phyloP scores from a whole-genome alignment of 2,113 vertebrate species.

The Coptodon rendalli region DNA sequence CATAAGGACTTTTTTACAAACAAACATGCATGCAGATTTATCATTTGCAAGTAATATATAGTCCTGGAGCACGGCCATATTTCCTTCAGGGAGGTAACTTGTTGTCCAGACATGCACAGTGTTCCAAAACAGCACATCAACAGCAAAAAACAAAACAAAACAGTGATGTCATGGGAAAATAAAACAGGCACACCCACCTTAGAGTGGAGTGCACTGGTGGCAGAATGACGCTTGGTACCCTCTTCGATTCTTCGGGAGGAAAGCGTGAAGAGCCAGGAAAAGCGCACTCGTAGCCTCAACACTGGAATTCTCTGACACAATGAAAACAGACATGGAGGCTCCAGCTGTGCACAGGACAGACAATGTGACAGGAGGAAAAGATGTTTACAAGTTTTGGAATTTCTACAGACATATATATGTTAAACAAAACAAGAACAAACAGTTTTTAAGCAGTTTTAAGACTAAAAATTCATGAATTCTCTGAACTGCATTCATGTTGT shows the following conservation, averaged over 20 bases:
- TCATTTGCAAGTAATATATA: not conserved
- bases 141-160: not conserved
- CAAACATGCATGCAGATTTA: not conserved
- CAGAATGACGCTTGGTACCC: not conserved
- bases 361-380: not conserved
- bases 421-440: not conserved
- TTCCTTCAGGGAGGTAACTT: conserved; percentile 17
- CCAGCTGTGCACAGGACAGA: not conserved
- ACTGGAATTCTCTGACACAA: not conserved
- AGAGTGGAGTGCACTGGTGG: not conserved
- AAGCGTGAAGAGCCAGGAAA: not conserved
- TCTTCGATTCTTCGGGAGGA: not conserved
- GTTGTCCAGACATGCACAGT: not conserved
- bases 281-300: not conserved
- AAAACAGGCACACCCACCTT: conserved; percentile 18
- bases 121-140: not conserved
- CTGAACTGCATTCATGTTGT: not conserved
- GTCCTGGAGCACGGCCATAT: not conserved
- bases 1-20: not conserved
- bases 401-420: not conserved
- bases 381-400: not conserved
- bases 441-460: not conserved
- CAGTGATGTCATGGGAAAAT: conserved; percentile 40
- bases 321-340: not conserved
- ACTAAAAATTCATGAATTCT: not conserved